Base-by-base conservation (phyloP, 2,797 vertebrate genomes). In the Parauchenoglanis ngamensis region DNA sequence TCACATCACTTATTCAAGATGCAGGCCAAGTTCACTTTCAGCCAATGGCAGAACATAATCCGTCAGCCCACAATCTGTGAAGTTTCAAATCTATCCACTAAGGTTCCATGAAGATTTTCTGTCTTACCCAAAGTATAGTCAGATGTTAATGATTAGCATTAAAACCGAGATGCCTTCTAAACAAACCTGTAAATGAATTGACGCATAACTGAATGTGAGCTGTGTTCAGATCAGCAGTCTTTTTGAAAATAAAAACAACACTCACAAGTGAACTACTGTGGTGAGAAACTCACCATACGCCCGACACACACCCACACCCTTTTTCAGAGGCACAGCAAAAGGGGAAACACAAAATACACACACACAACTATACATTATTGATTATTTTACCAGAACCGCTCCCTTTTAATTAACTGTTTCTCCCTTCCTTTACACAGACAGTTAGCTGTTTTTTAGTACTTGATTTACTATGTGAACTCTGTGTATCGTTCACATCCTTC, bases 291-390 rank as follows among this genome's bases (percentile, higher is more conserved):
- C 40, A 28, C 86, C 78, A 44, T 68, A 44, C 59, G 31, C 61
- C 83, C 83, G 10, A 21, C 3, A 31, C 25, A 72, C 52, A 13
- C 78, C 68, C 86, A 44, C 70, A 46, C 78, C 86, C 79, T 54
- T 40, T 52, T 65, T 81, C 91, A 88, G 77, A 87, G 40, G 88
- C 78, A 86, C 75, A 88, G 23, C 84, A 77, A 87, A 75, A 87
- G 19, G 56, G 46, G 49, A 35, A 52, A n/a, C 65, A 52, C 70
- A 65, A 59, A 61, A 23, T 10, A 81, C 73, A 25, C 49, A 70
- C 70, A 88, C 12, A 85, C 23, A 79, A 72, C 75, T 84, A 89
- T 76, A 90, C 90, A 86, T 92, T 80, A 91, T 85, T 90, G 78
- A 79, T 68, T 84, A 73, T 77, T 87, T 83, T 35, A 52, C n/a